phyloP scores from a whole-genome alignment of 2,113 vertebrate species.

The Choloepus hoffmanni region DNA sequence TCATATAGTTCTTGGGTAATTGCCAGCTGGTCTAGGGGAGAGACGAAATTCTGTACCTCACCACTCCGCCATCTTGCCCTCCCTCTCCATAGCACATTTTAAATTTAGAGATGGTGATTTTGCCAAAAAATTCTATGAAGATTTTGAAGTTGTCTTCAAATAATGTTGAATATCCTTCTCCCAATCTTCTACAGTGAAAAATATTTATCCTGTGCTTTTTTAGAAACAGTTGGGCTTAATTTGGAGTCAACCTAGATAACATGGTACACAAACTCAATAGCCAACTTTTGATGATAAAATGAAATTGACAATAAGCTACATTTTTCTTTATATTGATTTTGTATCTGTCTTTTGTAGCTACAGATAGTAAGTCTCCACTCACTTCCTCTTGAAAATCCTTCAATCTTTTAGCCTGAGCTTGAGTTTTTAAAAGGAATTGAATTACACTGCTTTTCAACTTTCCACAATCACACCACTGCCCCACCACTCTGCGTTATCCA shows the following conservation, averaged over 20 bases:
- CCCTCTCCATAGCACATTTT: too few relatives aligned
- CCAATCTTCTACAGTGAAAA: background rate
- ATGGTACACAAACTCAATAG: background rate
- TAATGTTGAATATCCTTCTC: background rate
- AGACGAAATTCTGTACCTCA: too few relatives aligned
- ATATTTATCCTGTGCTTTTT: background rate
- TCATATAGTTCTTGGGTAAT: too few relatives aligned
- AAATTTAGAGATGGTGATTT: background rate
- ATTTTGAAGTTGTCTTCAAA: background rate
- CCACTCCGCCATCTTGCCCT: too few relatives aligned
- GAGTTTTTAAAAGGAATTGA: background rate
- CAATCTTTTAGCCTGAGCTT: background rate
- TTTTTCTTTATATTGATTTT: background rate
- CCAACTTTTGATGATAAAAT: background rate
- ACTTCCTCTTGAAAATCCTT: background rate
- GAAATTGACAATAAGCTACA: background rate
- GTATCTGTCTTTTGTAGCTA: background rate
- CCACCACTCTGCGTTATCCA: background rate
- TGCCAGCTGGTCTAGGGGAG: too few relatives aligned
- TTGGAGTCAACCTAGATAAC: background rate
- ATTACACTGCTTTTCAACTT: background rate
- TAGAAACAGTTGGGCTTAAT: conserved; percentile 29
- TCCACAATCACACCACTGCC: background rate
- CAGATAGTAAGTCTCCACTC: background rate
- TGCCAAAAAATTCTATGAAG: background rate